A percentile compares a stretch with the other conserved stretches of the same genome.
phyloP scores from a whole-genome alignment of 2,888 invertebrate species.

The Athripsodes cinereus region DNA sequence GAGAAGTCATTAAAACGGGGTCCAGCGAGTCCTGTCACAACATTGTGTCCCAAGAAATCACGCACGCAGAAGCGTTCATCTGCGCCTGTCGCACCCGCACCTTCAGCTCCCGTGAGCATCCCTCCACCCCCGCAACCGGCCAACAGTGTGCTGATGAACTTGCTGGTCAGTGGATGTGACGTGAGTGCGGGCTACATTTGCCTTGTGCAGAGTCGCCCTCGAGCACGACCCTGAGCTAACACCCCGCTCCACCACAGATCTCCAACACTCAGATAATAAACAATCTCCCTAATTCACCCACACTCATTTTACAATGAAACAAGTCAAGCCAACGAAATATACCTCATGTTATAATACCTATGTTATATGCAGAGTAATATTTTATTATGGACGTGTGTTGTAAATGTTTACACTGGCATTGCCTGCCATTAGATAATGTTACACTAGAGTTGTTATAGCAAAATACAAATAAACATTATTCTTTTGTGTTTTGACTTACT shows the following conservation, averaged over 20 bases:
- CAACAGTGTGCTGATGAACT: conserved; percentile 86
- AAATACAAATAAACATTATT: too few relatives aligned
- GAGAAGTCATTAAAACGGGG: conserved; percentile 22
- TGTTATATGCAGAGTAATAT: neutral
- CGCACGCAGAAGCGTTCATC: conserved; percentile 35
- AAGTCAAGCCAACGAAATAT: neutral
- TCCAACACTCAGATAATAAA: neutral
- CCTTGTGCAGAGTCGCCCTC: conserved; percentile 64
- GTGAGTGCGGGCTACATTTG: conserved; percentile 89
- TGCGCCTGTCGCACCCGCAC: conserved; percentile 40
- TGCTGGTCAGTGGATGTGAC: conserved; percentile 92
- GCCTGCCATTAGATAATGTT: too few relatives aligned
- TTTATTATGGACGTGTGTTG: too few relatives aligned
- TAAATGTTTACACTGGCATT: too few relatives aligned
- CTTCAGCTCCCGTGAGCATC: conserved; percentile 34
- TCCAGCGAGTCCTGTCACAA: conserved; percentile 15
- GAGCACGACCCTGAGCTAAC: conserved; percentile 28
- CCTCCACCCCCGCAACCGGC: conserved; percentile 52
- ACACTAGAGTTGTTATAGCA: too few relatives aligned
- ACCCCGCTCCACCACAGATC: conserved; percentile 1
- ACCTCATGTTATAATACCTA: too few relatives aligned
- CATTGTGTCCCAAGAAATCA: conserved; percentile 37
- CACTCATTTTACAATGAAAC: neutral
- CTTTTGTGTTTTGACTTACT: too few relatives aligned
- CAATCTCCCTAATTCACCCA: neutral